Evolutionary conservation across 92 coral and sea anemone genomes (phyloP).

Genomic region (Epizoanthus stellaris): DNA sequence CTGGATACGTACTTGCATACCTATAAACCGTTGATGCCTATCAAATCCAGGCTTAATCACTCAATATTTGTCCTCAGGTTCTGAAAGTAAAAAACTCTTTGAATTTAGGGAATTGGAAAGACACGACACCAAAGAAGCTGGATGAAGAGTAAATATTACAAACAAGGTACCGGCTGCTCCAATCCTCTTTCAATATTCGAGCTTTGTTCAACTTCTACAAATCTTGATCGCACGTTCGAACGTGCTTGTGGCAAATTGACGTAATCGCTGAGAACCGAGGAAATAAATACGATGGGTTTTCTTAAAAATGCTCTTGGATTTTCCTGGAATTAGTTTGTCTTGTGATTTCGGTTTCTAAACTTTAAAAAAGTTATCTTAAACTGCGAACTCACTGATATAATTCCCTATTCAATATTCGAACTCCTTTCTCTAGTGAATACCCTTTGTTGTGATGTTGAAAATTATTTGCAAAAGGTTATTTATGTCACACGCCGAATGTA

Average conservation of each 20-base stretch:
- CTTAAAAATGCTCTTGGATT: background rate
- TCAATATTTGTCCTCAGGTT: too few species aligned
- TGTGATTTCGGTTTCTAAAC: background rate
- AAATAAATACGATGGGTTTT: background rate
- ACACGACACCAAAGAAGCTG: too few species aligned
- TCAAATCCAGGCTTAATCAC: too few species aligned
- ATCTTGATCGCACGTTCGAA: slow-evolving; percentile 28
- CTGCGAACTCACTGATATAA: slow-evolving; percentile 6
- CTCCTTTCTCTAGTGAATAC: slow-evolving; percentile 67
- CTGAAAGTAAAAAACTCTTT: too few species aligned
- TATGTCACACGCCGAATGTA: slow-evolving; percentile 74
- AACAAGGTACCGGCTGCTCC: too few species aligned
- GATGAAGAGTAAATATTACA: too few species aligned
- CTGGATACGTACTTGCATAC: too few species aligned
- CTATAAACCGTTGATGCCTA: too few species aligned
- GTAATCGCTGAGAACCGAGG: background rate
- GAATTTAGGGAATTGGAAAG: too few species aligned
- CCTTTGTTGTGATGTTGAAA: slow-evolving; percentile 86
- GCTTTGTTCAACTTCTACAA: background rate
- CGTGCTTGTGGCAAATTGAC: slow-evolving; percentile 15
- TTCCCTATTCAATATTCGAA: slow-evolving; percentile 28
- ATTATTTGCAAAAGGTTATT: slow-evolving; percentile 76
- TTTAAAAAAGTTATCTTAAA: background rate
- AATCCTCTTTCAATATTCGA: too few species aligned
- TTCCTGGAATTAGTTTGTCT: background rate